Evolutionary conservation across 2,888 invertebrate species (phyloP), one percentile per base, ranked within the genome.

Genomic region (Omphaloscelis lunosa): DNA sequence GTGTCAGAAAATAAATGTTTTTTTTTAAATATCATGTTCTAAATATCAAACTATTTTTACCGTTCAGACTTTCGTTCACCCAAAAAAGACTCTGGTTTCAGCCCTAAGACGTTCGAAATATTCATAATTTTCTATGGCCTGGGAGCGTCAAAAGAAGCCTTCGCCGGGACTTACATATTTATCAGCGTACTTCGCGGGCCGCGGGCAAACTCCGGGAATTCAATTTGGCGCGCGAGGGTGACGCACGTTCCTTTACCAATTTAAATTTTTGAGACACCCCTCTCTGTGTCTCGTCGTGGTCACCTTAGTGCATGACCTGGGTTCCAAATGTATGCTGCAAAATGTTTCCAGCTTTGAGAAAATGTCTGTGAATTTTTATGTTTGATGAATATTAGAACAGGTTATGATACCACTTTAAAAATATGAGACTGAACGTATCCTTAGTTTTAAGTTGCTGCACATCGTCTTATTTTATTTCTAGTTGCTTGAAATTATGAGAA

Each of bases 161-260:
- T 85, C 83, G 62, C 63, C 23, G 66, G 82, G 84, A 82, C 87
- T 90, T 90, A 91, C 88, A 91, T 92, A 91, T 91, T 91, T 91
- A 91, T 90, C 86, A 89, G 88, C 71, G 75, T 77, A 82, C 85
- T 84, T 86, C 77, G 82, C 80, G 84, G 48, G 83, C 84, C 78
- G 80, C 82, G 84, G 67, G 82, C 84, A 74, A 67, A 77, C 78
- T 83, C 74, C 59, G 84, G 87, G 90, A 91, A 92, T 93, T 91
- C 90, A 91, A 92, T 93, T 93, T 92, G 80, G 81, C 81, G 76
- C 69, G 85, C 68, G 78, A 79, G 82, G 88, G 85, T 84, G 88
- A 86, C 86, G 87, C 89, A 86, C 79, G 84, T 86, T 83, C 85
- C 82, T 85, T 75, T 83, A 82, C 86, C 85, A 90, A 90, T 91